Evolutionary conservation across 2,113 vertebrate species (phyloP).

Genomic region (Cyrtonyx montezumae): DNA sequence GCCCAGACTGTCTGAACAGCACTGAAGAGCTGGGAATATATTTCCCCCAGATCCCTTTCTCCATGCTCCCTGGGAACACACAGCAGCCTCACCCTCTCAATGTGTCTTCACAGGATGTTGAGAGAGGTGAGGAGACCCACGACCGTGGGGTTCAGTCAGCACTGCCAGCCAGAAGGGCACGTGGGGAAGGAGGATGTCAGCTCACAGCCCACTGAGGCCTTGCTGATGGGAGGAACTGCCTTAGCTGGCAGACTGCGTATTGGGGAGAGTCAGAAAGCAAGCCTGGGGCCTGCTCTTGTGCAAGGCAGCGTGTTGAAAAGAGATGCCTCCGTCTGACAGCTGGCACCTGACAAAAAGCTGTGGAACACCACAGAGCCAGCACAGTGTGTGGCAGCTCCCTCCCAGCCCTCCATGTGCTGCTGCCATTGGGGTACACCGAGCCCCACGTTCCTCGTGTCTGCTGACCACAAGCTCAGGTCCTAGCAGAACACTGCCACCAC

Average conservation of each 20-base stretch:
- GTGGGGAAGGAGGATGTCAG: not conserved
- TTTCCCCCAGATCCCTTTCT: not conserved
- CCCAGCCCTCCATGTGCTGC: not conserved
- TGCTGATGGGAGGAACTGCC: not conserved
- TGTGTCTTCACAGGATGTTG: not conserved
- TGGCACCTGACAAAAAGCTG: not conserved
- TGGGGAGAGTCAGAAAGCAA: not conserved
- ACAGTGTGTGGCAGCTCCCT: not conserved
- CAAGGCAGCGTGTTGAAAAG: not conserved
- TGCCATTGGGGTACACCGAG: not conserved
- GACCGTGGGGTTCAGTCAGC: accelerated
- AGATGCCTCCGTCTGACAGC: accelerated
- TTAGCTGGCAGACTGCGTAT: not conserved
- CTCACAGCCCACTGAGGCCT: not conserved
- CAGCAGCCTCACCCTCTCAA: not conserved
- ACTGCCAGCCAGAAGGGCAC: not conserved
- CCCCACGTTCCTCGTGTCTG: not conserved
- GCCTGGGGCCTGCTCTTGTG: not conserved
- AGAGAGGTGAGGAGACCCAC: accelerated
- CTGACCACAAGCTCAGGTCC: not conserved
- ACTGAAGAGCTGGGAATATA: not conserved
- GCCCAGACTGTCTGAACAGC: not conserved
- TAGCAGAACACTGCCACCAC: not conserved
- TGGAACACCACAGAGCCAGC: accelerated
- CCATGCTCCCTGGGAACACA: not conserved